Evolutionary conservation across 2,888 invertebrate species (phyloP).

Genomic region (Drosophila flavopinicola): DNA sequence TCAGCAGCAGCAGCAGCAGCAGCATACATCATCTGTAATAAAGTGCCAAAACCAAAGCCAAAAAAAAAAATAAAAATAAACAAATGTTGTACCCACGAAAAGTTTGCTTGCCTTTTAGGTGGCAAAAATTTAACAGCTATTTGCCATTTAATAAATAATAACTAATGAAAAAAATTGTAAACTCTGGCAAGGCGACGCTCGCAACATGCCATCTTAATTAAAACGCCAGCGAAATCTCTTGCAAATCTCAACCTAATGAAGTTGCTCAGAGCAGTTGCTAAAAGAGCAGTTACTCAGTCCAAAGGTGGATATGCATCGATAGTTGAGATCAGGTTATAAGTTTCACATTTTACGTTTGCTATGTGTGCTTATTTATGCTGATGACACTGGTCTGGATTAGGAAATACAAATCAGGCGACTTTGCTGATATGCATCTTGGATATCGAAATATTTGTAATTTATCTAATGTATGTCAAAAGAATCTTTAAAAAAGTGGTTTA

Average conservation of each 20-base stretch:
- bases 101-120: slow-evolving; percentile 39
- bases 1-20: slow-evolving; percentile 35
- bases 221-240: slow-evolving; percentile 32
- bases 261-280: slow-evolving; percentile 23
- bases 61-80: slow-evolving; percentile 17
- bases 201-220: slow-evolving; percentile 64
- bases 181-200: slow-evolving; percentile 49
- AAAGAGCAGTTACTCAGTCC: not conserved
- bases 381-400: no score
- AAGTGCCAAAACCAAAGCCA: slow-evolving; percentile 39
- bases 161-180: slow-evolving; percentile 72
- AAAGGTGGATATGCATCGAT: slow-evolving; percentile 12
- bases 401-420: no score
- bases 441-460: no score
- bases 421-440: no score
- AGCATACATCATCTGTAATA: slow-evolving; percentile 74
- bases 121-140: slow-evolving; percentile 43
- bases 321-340: slow-evolving; percentile 35
- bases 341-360: slow-evolving; percentile 14
- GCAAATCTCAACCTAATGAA: slow-evolving; percentile 43
- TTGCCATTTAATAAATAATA: slow-evolving; percentile 74
- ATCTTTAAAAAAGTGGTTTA: no score
- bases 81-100: slow-evolving; percentile 36
- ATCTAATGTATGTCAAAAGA: no score
- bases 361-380: no score